phyloP scores from a whole-genome alignment of 2,888 invertebrate species.

The Ochropleura leucogaster region DNA sequence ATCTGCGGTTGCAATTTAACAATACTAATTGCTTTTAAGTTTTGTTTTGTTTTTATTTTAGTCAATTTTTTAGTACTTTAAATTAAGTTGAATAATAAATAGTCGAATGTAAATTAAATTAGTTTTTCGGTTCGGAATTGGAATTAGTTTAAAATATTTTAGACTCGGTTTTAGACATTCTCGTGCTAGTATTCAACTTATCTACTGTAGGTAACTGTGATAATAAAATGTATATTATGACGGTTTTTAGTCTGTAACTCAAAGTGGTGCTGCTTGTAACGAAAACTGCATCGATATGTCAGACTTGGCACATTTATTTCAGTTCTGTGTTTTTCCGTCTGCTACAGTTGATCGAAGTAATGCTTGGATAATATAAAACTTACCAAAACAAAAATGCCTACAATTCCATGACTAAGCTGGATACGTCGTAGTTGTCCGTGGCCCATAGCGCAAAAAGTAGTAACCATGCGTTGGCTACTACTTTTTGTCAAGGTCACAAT shows the following conservation, averaged over 20 bases:
- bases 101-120: background rate
- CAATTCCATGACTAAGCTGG: background rate
- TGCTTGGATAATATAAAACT: too few relatives aligned
- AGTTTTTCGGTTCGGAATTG: background rate
- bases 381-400: too few relatives aligned
- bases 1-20: too few relatives aligned
- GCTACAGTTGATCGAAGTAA: too few relatives aligned
- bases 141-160: background rate
- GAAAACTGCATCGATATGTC: background rate
- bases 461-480: background rate
- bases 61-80: too few relatives aligned
- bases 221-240: too few relatives aligned
- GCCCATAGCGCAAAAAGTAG: background rate
- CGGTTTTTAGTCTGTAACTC: too few relatives aligned
- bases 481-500: background rate
- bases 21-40: too few relatives aligned
- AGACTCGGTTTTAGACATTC: too few relatives aligned
- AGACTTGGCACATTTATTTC: background rate
- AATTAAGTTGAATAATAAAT: background rate
- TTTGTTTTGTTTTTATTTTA: too few relatives aligned
- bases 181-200: too few relatives aligned
- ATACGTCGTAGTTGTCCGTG: background rate
- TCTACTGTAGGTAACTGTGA: too few relatives aligned
- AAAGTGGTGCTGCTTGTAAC: background rate
- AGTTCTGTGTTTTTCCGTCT: background rate